Base-by-base conservation (phyloP, 2,888 invertebrate genomes). In the Pinctada fucata region DNA sequence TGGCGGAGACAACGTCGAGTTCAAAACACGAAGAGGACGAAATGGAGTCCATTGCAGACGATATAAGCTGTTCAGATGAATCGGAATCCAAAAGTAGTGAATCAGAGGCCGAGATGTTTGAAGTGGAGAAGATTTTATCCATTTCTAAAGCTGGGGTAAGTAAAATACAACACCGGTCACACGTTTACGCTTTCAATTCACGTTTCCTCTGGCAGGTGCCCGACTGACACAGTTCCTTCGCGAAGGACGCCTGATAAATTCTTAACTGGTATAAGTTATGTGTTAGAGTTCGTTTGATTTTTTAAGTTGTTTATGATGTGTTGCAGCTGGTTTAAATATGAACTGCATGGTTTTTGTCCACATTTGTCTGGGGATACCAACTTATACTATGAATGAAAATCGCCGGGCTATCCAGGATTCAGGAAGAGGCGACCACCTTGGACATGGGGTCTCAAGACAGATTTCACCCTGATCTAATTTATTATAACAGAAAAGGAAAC, bases 111-210 rank as follows among this genome's bases (percentile, higher is more conserved):
- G 86, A 85, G 68, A 76, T 87, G n/a, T 88, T 83, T 83, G 88
- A 88, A 85, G 88, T 88, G 70, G 88, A 88, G 64, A 84, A 82
- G 72, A 86, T 88, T 48, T 83, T 88, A 50, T 85, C 86, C 48
- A 86, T 84, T 70, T 82, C 84, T 31, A 88, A 86, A 79, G 82
- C 82, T 16, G 82, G 83, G 77, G 88, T 88, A 86, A 87, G 88
- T 82, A 49, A 52, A 75, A 74, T 72, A 45, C 66, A 47, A 48
- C 64, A 72, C 67, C 49, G 72, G 45, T 47, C 75, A 58, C n/a
- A 58, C 51, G 4, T 47, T n/a, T 47, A 66, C 66, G 6, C 58
- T 45, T 48, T 74, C 16, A 49, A 64, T 45, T 45, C 6, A 52
- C 52, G 58, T 72, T 52, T 72, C 48, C 31, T 48, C 49, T 48